Evolutionary conservation across 1,140 invertebrate genomes (phyloP), one percentile per base, ranked within the genome.

Genomic region (Drosophila miranda): DNA sequence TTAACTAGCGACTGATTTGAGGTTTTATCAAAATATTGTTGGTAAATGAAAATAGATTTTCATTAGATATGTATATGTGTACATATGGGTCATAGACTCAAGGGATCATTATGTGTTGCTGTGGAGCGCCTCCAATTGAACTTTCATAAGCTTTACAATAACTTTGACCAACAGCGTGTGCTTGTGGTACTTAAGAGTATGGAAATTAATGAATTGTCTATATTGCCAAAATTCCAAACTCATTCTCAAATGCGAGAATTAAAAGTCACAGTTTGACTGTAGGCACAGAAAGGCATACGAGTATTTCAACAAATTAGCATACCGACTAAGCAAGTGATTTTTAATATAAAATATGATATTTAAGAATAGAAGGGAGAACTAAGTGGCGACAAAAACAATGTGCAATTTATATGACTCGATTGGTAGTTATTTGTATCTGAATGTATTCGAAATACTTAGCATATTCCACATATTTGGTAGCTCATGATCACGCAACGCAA

Each of bases 261-360:
- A 52, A 21, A 30, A 48, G 19, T 23, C 50, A 19, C 19, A 38
- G 53, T 55, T 68, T 16, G 46, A 23, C 34, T 16, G 23, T 2
- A 14, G 23, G 11, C 7, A 30, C 41, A 21, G 21, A 55, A 55
- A 55, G 14, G 2, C 48, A 51, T 11, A 67, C 67, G 21, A 54
- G 42, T 67, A 30, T 56, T 67, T 67, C 55, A 49, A 67, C 44
- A 73, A 73, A 73, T 73, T 73, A 73, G 49, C 70, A 73, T 73
- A 73, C 70, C 69, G 58, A 73, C 70, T 48, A n/a, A 44, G 28
- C 69, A 56, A 64, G 50, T 73, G 59, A 43, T 70, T 60, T 70
- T 52, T 5, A 19, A 13, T 13, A 13, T 38, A 13, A 5, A 38
- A 13, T 38, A 38, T 48, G 26, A 55, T 28, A 59, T 68, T 42